Conservation (phyloP, 2,797 vertebrate species). For the Cryptoprocta ferox region DNA sequence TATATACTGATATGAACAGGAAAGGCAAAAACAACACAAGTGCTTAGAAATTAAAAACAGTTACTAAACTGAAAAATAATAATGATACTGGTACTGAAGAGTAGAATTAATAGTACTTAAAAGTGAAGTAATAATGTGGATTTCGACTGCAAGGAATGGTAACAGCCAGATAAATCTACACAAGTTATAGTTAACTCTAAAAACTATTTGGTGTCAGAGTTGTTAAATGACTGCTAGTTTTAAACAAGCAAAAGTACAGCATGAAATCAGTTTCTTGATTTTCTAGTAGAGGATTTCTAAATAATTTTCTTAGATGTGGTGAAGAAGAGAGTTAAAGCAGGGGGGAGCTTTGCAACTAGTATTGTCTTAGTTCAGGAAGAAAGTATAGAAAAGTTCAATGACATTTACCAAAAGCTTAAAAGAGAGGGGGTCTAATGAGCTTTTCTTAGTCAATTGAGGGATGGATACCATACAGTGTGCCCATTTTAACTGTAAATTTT, state of each 20-base stretch:
- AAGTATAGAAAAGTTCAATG: not conserved
- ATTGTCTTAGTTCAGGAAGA: not conserved
- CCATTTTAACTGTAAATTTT: not conserved
- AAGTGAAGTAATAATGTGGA: not conserved
- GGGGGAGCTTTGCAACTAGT: not conserved
- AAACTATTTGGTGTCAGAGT: not conserved
- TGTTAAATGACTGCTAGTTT: not conserved
- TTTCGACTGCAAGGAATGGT: not conserved
- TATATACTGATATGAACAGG: not conserved
- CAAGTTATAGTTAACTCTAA: constrained; percentile 1
- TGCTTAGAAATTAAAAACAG: not conserved
- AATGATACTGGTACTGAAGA: not conserved
- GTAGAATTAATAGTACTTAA: not conserved
- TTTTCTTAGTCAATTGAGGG: not conserved
- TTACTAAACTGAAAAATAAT: not conserved
- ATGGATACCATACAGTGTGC: not conserved
- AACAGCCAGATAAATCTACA: not conserved
- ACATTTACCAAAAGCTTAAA: not conserved
- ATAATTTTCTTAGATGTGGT: not conserved
- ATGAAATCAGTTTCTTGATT: not conserved
- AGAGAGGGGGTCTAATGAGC: not conserved
- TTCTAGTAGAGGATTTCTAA: not conserved
- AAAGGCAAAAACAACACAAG: not conserved
- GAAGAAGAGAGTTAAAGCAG: not conserved
- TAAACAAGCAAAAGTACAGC: not conserved